These are phyloP conservation scores for Ypsolopha sequella DNA, from an alignment of 2,888 invertebrate species.

Conservation along the genomic window DNA sequence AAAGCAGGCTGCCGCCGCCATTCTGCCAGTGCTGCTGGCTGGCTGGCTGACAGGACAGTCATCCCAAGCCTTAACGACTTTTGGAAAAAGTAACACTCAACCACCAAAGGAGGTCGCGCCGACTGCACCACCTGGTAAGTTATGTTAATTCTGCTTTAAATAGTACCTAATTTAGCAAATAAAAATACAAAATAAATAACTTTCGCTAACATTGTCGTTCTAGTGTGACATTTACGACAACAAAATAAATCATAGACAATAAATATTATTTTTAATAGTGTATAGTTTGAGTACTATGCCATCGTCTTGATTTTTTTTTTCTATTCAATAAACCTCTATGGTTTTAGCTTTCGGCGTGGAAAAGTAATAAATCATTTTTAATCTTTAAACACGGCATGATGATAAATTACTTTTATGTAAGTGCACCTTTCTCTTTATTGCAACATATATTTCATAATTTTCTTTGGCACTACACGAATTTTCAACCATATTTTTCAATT, in stretches of 20 bases:
- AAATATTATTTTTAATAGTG: too few species aligned
- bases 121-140: slow-evolving; percentile 72
- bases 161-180: too few species aligned
- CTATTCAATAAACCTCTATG: not conserved
- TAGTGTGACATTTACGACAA: too few species aligned
- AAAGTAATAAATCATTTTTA: not conserved
- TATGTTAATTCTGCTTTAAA: too few species aligned
- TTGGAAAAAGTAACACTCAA: slow-evolving; percentile 75
- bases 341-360: not conserved
- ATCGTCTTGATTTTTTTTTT: not conserved
- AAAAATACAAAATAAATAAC: too few species aligned
- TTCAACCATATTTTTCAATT: not conserved
- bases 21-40: slow-evolving; percentile 43
- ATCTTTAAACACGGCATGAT: not conserved
- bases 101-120: slow-evolving; percentile 67
- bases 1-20: slow-evolving; percentile 41
- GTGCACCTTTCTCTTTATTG: not conserved
- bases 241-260: too few species aligned
- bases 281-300: not conserved
- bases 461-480: not conserved
- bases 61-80: slow-evolving; percentile 76
- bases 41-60: slow-evolving; percentile 57
- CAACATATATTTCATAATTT: not conserved
- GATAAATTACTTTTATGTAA: not conserved
- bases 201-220: too few species aligned